Evolutionary conservation across 2,888 invertebrate species (phyloP).

Genomic region (Eulithis testata): DNA sequence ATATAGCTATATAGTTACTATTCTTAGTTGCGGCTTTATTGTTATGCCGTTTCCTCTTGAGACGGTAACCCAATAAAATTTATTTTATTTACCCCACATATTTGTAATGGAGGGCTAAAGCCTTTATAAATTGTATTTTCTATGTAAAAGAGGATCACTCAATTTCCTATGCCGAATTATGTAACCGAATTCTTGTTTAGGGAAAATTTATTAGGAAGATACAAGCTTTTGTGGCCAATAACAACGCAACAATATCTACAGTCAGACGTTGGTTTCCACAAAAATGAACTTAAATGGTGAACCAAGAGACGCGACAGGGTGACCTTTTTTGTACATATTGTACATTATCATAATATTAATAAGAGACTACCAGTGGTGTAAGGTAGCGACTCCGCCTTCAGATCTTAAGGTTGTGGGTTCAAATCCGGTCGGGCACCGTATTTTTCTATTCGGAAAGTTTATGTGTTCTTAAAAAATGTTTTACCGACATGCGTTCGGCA

Average conservation of each 20-base stretch:
- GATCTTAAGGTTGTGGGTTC: no score
- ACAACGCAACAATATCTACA: background rate
- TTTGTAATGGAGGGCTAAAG: constrained; percentile 45
- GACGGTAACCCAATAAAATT: constrained; percentile 50
- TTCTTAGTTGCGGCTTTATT: constrained; percentile 8
- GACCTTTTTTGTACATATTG: background rate
- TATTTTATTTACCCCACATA: constrained; percentile 51
- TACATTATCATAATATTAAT: no score
- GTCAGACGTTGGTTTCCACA: background rate
- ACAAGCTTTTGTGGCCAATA: constrained; percentile 10
- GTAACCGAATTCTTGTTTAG: constrained; percentile 16
- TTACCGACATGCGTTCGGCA: background rate
- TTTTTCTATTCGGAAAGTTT: no score
- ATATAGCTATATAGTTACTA: background rate
- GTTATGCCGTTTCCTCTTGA: constrained; percentile 27
- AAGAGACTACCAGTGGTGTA: no score
- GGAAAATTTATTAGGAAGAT: constrained; percentile 9
- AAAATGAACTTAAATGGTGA: no score
- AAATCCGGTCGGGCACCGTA: no score
- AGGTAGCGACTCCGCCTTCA: no score
- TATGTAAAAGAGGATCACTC: constrained; percentile 35
- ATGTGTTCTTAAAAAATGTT: no score
- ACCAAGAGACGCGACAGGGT: no score
- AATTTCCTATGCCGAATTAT: constrained; percentile 32
- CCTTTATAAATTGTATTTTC: constrained; percentile 53